These are phyloP conservation scores for Brachynemurus nebulosus DNA, from an alignment of 2,888 invertebrate species.

Conservation along the genomic window DNA sequence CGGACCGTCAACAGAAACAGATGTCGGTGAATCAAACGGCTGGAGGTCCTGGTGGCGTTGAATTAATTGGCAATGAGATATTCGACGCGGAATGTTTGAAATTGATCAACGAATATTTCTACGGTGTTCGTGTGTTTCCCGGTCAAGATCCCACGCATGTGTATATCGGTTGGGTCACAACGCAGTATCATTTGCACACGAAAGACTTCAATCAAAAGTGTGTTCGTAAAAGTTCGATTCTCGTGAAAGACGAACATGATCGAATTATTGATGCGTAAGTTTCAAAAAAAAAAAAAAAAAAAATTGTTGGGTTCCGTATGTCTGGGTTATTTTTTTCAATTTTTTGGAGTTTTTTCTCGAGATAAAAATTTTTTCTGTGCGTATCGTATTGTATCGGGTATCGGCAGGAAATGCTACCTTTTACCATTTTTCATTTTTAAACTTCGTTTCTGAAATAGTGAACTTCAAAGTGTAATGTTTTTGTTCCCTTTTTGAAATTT, in stretches of 20 bases:
- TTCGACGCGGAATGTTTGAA: constrained; percentile 78
- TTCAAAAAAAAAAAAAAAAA: too few species aligned
- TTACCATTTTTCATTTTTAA: too few species aligned
- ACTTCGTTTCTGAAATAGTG: too few species aligned
- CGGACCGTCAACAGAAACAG: constrained; percentile 54
- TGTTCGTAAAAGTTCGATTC: constrained; percentile 68
- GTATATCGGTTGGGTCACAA: constrained; percentile 98
- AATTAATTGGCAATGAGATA: constrained; percentile 73
- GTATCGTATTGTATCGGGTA: too few species aligned
- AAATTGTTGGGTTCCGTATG: too few species aligned
- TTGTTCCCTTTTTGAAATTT: too few species aligned
- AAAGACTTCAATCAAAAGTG: constrained; percentile 81
- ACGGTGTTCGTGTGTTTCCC: constrained; percentile 75
- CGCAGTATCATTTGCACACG: constrained; percentile 86
- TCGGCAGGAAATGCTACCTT: too few species aligned
- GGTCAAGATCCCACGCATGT: constrained; percentile 91
- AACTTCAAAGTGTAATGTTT: too few species aligned
- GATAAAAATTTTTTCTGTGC: too few species aligned
- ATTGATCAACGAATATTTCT: constrained; percentile 95
- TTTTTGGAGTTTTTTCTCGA: too few species aligned
- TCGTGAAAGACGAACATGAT: constrained; percentile 68
- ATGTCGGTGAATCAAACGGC: constrained; percentile 55
- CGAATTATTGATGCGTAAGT: constrained; percentile 58
- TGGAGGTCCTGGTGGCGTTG: constrained; percentile 56
- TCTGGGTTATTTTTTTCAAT: too few species aligned